These are phyloP conservation scores for Zaprionus davidi DNA, from an alignment of 1,140 invertebrate species.

Conservation along the genomic window DNA sequence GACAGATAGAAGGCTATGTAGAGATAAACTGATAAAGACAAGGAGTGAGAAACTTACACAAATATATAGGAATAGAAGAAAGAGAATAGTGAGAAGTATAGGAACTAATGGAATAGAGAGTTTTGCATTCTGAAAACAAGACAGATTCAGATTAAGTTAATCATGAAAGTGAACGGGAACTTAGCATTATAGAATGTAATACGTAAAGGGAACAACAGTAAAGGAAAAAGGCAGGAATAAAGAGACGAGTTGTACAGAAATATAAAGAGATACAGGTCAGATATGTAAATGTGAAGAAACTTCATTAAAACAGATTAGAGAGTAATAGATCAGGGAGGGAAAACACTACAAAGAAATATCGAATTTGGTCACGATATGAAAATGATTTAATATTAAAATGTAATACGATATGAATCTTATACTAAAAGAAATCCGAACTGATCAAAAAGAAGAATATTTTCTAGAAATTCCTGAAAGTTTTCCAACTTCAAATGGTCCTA, in stretches of 20 bases:
- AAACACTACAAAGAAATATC: too few relatives aligned
- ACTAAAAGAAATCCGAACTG: background rate
- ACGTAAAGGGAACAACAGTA: background rate
- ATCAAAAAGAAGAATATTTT: too few relatives aligned
- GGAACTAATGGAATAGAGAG: background rate
- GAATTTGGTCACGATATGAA: too few relatives aligned
- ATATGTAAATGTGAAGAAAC: too few relatives aligned
- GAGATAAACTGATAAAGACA: background rate
- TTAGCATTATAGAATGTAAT: background rate
- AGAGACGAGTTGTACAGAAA: background rate
- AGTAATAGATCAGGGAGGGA: too few relatives aligned
- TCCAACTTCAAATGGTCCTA: background rate
- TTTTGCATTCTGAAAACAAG: too few relatives aligned
- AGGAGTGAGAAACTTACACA: background rate
- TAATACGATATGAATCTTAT: background rate
- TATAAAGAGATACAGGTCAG: background rate
- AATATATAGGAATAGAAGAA: too few relatives aligned
- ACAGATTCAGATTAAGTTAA: background rate
- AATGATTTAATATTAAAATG: too few relatives aligned
- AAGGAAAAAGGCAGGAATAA: background rate
- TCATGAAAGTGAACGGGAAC: background rate
- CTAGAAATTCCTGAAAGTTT: background rate
- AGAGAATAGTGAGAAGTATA: too few relatives aligned
- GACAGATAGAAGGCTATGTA: background rate
- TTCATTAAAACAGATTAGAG: too few relatives aligned